Conservation (phyloP, 1,140 invertebrate species). For the Venturia canescens region DNA sequence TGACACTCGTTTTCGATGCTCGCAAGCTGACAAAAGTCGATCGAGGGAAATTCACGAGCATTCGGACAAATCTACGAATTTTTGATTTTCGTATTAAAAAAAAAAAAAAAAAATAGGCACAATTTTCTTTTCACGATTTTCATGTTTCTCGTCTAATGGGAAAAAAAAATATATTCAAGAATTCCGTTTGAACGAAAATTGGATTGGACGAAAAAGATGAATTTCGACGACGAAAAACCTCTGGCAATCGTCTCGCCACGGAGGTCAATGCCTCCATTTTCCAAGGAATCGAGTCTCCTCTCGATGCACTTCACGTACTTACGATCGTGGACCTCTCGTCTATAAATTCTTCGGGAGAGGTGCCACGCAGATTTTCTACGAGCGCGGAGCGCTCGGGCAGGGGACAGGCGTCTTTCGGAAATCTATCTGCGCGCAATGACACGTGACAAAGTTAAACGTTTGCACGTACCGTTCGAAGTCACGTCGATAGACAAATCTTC, state of each 20-base stretch:
- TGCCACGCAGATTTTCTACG: slow-evolving; percentile 5
- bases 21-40: too few species aligned
- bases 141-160: too few species aligned
- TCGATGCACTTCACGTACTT: slow-evolving; percentile 3
- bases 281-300: background rate
- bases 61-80: too few species aligned
- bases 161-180: too few species aligned
- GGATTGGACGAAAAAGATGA: too few species aligned
- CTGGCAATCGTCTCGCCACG: background rate
- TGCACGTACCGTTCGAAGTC: background rate
- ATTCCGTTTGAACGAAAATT: too few species aligned
- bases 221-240: background rate
- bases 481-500: background rate
- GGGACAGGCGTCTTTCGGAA: background rate
- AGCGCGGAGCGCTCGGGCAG: background rate
- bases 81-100: too few species aligned
- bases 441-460: background rate
- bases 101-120: too few species aligned
- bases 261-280: slow-evolving; percentile 2
- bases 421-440: background rate
- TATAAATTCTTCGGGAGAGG: background rate
- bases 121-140: too few species aligned
- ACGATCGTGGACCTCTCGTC: background rate
- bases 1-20: too few species aligned
- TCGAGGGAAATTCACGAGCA: too few species aligned